These are phyloP conservation scores for Andricus grossulariae DNA, from an alignment of 1,140 invertebrate genomes.

Conservation along the genomic window DNA sequence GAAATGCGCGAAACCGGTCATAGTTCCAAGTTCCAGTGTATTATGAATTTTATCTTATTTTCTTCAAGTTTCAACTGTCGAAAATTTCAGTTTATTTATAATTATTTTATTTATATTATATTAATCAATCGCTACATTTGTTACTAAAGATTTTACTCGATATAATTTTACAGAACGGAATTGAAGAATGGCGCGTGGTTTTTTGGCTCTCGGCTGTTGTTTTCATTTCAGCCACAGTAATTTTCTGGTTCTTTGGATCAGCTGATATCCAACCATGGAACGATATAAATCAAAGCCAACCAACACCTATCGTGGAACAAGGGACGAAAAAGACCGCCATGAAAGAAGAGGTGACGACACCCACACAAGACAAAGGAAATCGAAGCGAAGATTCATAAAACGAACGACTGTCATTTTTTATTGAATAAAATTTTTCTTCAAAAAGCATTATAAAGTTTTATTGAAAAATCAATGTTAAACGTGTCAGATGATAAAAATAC, in stretches of 20 bases:
- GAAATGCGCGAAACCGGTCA: no score
- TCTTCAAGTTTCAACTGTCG: no score
- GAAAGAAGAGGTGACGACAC: slow-evolving; percentile 63
- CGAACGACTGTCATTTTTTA: slow-evolving; percentile 58
- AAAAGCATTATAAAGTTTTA: background rate
- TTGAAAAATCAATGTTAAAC: slow-evolving; percentile 23
- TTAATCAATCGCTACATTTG: slow-evolving; percentile 10
- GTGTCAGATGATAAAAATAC: background rate
- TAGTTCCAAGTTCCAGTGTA: no score
- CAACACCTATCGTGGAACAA: no score
- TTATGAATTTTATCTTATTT: no score
- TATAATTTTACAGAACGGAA: slow-evolving; percentile 79
- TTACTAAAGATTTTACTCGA: slow-evolving; percentile 25
- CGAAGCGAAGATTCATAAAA: slow-evolving; percentile 62
- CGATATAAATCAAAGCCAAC: slow-evolving; percentile 46
- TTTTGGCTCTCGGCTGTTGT: slow-evolving; percentile 85
- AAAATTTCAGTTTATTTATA: no score
- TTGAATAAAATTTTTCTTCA: background rate
- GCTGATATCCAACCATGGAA: slow-evolving; percentile 83
- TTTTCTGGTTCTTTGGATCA: slow-evolving; percentile 83
- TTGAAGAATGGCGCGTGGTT: slow-evolving; percentile 85
- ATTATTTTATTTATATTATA: background rate
- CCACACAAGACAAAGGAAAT: slow-evolving; percentile 33
- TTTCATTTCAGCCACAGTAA: slow-evolving; percentile 81
- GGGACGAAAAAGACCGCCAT: background rate